These are phyloP conservation scores for Trilocha varians DNA, from an alignment of 2,888 invertebrate genomes.

Conservation along the genomic window DNA sequence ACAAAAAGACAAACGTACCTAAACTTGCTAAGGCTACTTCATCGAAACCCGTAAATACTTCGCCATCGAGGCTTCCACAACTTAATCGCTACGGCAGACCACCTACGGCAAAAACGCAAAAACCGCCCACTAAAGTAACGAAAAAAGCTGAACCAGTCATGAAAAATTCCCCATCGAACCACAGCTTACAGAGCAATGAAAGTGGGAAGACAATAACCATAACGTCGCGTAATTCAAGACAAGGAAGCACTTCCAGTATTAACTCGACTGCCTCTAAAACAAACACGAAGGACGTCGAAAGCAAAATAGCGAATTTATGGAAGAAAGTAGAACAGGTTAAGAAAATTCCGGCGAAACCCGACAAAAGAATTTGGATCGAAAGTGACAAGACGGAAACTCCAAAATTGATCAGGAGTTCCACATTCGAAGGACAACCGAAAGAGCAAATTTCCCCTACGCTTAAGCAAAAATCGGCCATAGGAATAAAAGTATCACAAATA, in stretches of 20 bases:
- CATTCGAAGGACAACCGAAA: slow-evolving; percentile 74
- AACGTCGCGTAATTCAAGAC: slow-evolving; percentile 43
- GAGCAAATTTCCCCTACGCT: slow-evolving; percentile 42
- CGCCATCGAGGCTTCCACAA: slow-evolving; percentile 59
- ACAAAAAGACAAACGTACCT: slow-evolving; percentile 31
- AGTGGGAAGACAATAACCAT: slow-evolving; percentile 59
- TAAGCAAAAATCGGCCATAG: slow-evolving; percentile 64
- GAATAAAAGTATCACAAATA: slow-evolving; percentile 59
- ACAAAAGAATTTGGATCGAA: slow-evolving; percentile 76
- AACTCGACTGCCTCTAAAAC: slow-evolving; percentile 74
- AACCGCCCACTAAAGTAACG: slow-evolving; percentile 26
- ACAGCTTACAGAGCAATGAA: slow-evolving; percentile 71
- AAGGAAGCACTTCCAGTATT: slow-evolving; percentile 71
- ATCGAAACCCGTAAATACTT: slow-evolving; percentile 46
- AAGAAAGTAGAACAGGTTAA: slow-evolving; percentile 82
- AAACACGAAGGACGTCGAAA: slow-evolving; percentile 77
- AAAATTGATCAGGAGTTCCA: slow-evolving; percentile 75
- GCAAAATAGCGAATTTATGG: slow-evolving; percentile 87
- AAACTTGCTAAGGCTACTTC: slow-evolving; percentile 34
- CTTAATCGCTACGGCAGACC: slow-evolving; percentile 37
- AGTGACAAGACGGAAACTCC: slow-evolving; percentile 48
- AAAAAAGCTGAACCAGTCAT: slow-evolving; percentile 42
- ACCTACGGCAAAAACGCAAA: slow-evolving; percentile 34
- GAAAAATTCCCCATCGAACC: slow-evolving; percentile 68
- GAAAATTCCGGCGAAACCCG: slow-evolving; percentile 71